Evolutionary conservation across 2,888 invertebrate species (phyloP).

Genomic region (Abrostola triplasia): DNA sequence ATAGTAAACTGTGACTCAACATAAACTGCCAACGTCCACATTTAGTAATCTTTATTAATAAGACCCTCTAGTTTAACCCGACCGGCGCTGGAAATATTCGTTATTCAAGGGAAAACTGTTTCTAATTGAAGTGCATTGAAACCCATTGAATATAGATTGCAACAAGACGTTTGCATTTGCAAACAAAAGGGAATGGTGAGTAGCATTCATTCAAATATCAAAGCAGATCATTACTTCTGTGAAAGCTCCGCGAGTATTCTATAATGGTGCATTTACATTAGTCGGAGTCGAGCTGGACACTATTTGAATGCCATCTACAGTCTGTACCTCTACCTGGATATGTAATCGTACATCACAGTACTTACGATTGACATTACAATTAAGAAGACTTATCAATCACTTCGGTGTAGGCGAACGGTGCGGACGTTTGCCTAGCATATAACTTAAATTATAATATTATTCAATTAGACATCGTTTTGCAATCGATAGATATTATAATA

Average conservation of each 20-base stretch:
- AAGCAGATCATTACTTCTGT: slow-evolving; percentile 69
- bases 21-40: slow-evolving; percentile 8
- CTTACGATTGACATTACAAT: too few species aligned
- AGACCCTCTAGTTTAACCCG: slow-evolving; percentile 10
- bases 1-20: not conserved
- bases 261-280: slow-evolving; percentile 24
- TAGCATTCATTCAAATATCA: slow-evolving; percentile 56
- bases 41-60: slow-evolving; percentile 19
- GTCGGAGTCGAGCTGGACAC: not conserved
- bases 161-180: slow-evolving; percentile 56
- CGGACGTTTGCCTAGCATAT: too few species aligned
- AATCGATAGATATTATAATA: too few species aligned
- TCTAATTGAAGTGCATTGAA: slow-evolving; percentile 53
- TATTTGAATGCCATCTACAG: not conserved
- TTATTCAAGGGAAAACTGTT: slow-evolving; percentile 40
- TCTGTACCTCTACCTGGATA: not conserved
- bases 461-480: too few species aligned
- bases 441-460: too few species aligned
- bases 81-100: slow-evolving; percentile 30
- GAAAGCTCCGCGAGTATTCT: slow-evolving; percentile 37
- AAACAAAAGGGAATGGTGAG: slow-evolving; percentile 55
- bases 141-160: slow-evolving; percentile 56
- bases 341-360: not conserved
- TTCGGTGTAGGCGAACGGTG: too few species aligned
- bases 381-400: too few species aligned